Evolutionary conservation across 2,797 vertebrate genomes (phyloP), one percentile per base, ranked within the genome.

Genomic region (Neomorphus geoffroyi): DNA sequence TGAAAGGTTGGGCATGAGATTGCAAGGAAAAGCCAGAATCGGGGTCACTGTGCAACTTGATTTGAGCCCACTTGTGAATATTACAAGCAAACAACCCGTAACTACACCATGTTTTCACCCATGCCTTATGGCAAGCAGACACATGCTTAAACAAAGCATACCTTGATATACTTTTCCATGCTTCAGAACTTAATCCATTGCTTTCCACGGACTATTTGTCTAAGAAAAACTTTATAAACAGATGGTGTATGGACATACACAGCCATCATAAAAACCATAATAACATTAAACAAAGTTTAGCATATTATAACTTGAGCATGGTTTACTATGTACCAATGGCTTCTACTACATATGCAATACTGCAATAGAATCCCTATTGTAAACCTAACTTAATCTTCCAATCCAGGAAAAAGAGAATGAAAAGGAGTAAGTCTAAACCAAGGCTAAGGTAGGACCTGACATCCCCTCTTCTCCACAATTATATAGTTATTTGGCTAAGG

Each of bases 381-480:
- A 80, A 84, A 70, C 14, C 22, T 56, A 51, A 53, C 67, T 72
- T 46, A 74, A 70, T 30, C 67, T 71, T 80, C 35, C 23, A 62
- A 15, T 37, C n/a, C 18, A 66, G 19, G 30, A 85, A 51, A 88
- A 62, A 51, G 15, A 58, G 13, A 35, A 26, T 21, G 7, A 15
- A 28, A 70, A 10, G 37, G 11, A 69, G 35, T 1, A 82, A 17
- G 19, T 57, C 58, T 86, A 58, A 86, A n/a, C 9, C 32, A 35
- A 79, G 14, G 9, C 11, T 61, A 46, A 70, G 23, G 46, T 10
- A 60, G 21, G 64, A 43, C 27, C 61, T 79, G 46, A 64, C 18
- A 26, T 9, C 17, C 1, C 2, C 3, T 1, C 14, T 9, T 14
- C 1, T 2, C 3, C 2, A 12, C 19, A 50, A 50, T 54, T n/a